Evolutionary conservation across 2,888 invertebrate genomes (phyloP), one percentile per base, ranked within the genome.

Genomic region (Micoletzkya japonica): DNA sequence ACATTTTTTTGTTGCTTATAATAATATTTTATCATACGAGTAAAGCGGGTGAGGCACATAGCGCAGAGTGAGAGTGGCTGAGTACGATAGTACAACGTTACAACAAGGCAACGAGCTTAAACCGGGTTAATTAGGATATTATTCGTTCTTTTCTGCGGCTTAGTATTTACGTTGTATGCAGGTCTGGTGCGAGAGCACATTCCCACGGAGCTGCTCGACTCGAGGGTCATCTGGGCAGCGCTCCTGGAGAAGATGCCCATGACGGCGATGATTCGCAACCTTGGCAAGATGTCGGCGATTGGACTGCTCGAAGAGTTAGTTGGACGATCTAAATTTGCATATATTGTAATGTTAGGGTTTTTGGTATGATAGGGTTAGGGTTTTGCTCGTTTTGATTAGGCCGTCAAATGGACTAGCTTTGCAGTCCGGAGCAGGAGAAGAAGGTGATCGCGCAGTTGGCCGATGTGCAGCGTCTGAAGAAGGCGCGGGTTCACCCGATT

Each of bases 181-280:
- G 86, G 89, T 60, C 89, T 91, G 60, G 89, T 89, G 10, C 86
- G 91, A 50, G 90, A 91, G 78, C 91, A 91, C 85, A 88, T 92
- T n/a, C 91, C 91, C 68, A 90, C 90, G 6, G 89, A 89, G 80
- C 86, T 91, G 73, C 87, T 91, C 57, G 91, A 90, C 71, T 76
- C 75, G 32, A 58, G 71, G 28, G 73, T 82, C 78, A 83, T 87
- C 10, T 87, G 87, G 87, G 76, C 77, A 20, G 82, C 84, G 2
- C 79, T 87, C 30, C 78, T 87, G 7, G 74, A 82, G 64, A 74
- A 81, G 39, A 86, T 87, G 86, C 86, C 86, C 0, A 85, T 87
- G 85, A 86, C 86, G 4, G 87, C 87, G 0, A 79, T 86, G 78
- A 84, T 87, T 36, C 75, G 87, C 30, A 87, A 87, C 72, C 80